These are phyloP conservation scores for Merluccius polli DNA, from an alignment of 2,797 vertebrate genomes.

Conservation along the genomic window DNA sequence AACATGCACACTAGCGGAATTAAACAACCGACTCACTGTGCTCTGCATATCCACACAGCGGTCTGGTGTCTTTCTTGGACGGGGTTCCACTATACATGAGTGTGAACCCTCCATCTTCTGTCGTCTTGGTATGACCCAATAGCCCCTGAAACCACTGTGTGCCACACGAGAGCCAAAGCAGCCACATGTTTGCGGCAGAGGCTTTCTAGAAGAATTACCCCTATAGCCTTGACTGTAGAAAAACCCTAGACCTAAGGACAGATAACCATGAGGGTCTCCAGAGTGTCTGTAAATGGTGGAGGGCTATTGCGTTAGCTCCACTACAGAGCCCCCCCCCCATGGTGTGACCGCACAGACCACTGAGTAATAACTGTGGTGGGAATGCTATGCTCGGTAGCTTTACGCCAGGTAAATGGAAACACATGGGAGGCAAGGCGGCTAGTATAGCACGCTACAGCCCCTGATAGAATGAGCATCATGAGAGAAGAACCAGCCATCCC, in stretches of 20 bases:
- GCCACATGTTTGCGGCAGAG: conserved; percentile 17
- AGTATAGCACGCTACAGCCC: conserved; percentile 14
- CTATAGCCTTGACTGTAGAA: conserved; percentile 23
- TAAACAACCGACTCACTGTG: conserved; percentile 34
- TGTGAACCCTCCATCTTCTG: conserved; percentile 50
- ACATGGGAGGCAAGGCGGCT: conserved; percentile 56
- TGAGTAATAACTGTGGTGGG: conserved; percentile 60
- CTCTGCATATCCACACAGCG: conserved; percentile 47
- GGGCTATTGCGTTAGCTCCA: conserved; percentile 67
- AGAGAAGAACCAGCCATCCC: conserved; percentile 19
- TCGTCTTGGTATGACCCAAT: conserved; percentile 46
- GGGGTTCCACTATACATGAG: conserved; percentile 43
- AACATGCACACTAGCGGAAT: conserved; percentile 32
- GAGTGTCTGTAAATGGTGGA: conserved; percentile 45
- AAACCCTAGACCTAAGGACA: conserved; percentile 47
- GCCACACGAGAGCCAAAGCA: conserved; percentile 30
- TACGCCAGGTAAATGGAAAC: conserved; percentile 74
- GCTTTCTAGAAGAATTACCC: background rate
- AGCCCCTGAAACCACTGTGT: conserved; percentile 42
- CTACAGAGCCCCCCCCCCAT: conserved; percentile 62
- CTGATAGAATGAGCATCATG: conserved; percentile 36
- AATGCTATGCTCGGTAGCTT: conserved; percentile 56
- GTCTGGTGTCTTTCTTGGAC: conserved; percentile 57
- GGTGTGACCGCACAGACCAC: conserved; percentile 51
- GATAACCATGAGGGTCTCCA: conserved; percentile 46